Base-by-base conservation (phyloP, 2,797 vertebrate species). In the Girardinus metallicus region DNA sequence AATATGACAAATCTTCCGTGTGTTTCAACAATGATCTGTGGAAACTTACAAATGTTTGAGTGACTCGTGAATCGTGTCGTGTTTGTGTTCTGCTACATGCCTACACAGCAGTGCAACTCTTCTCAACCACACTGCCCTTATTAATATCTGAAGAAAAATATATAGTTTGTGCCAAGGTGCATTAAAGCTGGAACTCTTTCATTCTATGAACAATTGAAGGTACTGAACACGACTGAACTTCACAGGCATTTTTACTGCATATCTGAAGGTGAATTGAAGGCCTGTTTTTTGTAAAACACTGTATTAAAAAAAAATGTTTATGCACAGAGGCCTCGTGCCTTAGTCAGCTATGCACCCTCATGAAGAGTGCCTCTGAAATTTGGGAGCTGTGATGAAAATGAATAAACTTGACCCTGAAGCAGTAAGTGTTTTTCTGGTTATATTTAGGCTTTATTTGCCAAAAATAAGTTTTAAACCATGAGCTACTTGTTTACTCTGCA, bases 141-240 rank as follows among this genome's bases (percentile, higher is more conserved):
- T 71, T 72, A 83, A 75, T 79, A 79, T 85, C 60, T 36, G 46
- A 75, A 70, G 72, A 74, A 83, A 74, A 83, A 66, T 74, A 77
- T 72, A 81, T 73, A 73, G 81, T 92, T 89, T 94, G 94, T 95
- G 93, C 94, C 95, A 95, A 94, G 91, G 91, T 91, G 90, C 91
- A 84, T 91, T 88, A 87, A 84, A 87, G 91, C 87, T 92, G 91
- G 88, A 92, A 86, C 71, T 90, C 91, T 89, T 81, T 88, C 87
- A 89, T 87, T 88, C 68, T 66, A 75, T 62, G 71, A 86, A 68
- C 88, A 74, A 81, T 74, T 77, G 82, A 90, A 86, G 87, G 80
- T 91, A 87, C 86, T 86, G 70, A 78, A 77, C 1, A 60, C 51
- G 80, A 81, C 82, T 87, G 83, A 41, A 55, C 88, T 91, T 91